These are phyloP conservation scores for Hanleya hanleyi DNA, from an alignment of 2,888 invertebrate species.

Conservation along the genomic window DNA sequence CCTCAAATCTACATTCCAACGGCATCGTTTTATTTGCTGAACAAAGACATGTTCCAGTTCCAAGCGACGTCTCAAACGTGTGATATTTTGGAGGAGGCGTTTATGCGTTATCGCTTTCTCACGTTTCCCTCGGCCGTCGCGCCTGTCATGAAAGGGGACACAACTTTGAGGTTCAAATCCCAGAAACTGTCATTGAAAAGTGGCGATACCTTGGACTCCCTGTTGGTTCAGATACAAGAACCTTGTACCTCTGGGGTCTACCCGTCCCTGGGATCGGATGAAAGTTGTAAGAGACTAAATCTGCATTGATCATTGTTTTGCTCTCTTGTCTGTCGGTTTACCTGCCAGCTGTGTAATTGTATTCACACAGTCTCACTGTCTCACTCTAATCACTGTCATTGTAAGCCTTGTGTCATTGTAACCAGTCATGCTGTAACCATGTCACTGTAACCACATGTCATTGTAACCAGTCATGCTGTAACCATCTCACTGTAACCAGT, in stretches of 20 bases:
- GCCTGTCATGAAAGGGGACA: no score
- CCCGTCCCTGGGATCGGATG: neutral
- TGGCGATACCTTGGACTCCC: neutral
- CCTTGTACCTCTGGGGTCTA: neutral
- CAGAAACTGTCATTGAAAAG: neutral
- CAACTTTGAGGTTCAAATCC: neutral
- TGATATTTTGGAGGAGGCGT: constrained; percentile 76
- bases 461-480: no score
- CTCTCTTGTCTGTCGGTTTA: no score
- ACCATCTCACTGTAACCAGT: no score
- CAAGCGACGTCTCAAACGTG: constrained; percentile 73
- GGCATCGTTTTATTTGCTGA: constrained; percentile 9
- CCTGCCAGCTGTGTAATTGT: no score
- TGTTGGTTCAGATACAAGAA: neutral
- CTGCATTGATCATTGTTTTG: no score
- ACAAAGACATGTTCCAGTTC: constrained; percentile 45
- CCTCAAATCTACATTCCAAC: constrained; percentile 24
- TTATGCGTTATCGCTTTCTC: constrained; percentile 75
- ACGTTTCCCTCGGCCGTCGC: neutral
- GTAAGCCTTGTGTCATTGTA: no score
- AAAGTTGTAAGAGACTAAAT: neutral
- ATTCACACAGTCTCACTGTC: no score
- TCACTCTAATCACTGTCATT: no score
- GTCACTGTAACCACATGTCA: no score
- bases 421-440: no score